Evolutionary conservation across 2,113 vertebrate species (phyloP), one percentile per base, ranked within the genome.

Genomic region (Nothobranchius kuhntae): DNA sequence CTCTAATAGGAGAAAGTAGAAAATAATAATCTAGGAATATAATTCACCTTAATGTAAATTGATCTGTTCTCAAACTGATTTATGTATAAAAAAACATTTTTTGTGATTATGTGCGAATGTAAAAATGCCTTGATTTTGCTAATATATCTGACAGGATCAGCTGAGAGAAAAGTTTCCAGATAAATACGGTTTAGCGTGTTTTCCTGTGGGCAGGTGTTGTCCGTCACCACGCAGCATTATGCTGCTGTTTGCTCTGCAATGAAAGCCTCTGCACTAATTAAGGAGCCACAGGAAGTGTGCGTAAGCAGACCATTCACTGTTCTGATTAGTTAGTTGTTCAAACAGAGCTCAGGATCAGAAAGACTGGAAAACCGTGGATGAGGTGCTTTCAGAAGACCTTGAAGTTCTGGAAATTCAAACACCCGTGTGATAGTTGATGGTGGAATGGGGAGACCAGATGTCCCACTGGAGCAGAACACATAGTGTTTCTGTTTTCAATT

Each of bases 191-290:
- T 35, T 30, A 40, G 38, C 7, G 38, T 40, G 4, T 17, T 15
- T 11, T 17, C 38, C 1, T 59, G 64, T 1, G n/a, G 51, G 72
- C 84, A 87, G 87, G 71, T 89, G 89, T 91, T 87, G 75, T 52
- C 82, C 84, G 77, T 91, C 85, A 87, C 62, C 75, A 68, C 60
- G 74, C 55, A 80, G 79, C 89, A 91, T 81, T 48, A 87, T 90
- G 87, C 59, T 48, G 38, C 53, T 91, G 89, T 92, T 91, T 92
- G 88, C 77, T 90, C 75, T 71, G 75, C 77, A 68, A 47, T 81
- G 80, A 86, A 75, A 92, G 90, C 81, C 80, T 64, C 65, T 71
- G 51, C 66, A 79, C 78, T 90, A 85, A 89, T 91, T 90, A 90
- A 84, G 84, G 86, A 62, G 66, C 45, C 42, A 73, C 79, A 87